Conservation (phyloP, 2,797 vertebrate genomes). For the Hypotaenidia philippensis region DNA sequence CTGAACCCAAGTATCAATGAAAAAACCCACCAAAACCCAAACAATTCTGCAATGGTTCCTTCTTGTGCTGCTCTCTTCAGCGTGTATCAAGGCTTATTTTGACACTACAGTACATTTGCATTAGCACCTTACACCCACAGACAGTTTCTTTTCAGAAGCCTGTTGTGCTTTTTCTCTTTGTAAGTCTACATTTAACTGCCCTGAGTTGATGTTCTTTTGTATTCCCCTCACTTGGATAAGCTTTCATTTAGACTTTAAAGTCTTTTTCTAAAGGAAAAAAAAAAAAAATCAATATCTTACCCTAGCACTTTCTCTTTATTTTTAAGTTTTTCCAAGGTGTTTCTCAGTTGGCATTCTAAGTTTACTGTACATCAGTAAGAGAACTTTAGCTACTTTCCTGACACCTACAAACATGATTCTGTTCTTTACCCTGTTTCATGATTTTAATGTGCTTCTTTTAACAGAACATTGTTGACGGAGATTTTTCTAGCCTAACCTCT, state of each 20-base stretch:
- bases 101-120: background rate
- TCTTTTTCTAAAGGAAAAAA: background rate
- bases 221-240: slow-evolving; percentile 35
- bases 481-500: background rate
- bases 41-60: background rate
- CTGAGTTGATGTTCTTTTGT: background rate
- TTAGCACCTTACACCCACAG: rapidly evolving
- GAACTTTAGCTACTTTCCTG: background rate
- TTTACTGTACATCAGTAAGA: background rate
- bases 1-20: background rate
- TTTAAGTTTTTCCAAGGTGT: background rate
- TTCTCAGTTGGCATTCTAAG: background rate
- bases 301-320: background rate
- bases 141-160: background rate
- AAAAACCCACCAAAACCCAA: background rate
- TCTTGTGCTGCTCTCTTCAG: background rate
- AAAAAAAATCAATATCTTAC: slow-evolving; percentile 7
- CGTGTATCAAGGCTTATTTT: rapidly evolving
- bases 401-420: background rate
- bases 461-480: background rate
- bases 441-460: background rate
- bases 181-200: background rate
- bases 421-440: background rate
- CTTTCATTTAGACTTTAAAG: slow-evolving; percentile 28
- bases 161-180: background rate